Evolutionary conservation across 37 sponge, comb jelly and placozoan species (phyloP), one percentile per base, ranked within the genome.

Genomic region (Cliona cf. orientalis): DNA sequence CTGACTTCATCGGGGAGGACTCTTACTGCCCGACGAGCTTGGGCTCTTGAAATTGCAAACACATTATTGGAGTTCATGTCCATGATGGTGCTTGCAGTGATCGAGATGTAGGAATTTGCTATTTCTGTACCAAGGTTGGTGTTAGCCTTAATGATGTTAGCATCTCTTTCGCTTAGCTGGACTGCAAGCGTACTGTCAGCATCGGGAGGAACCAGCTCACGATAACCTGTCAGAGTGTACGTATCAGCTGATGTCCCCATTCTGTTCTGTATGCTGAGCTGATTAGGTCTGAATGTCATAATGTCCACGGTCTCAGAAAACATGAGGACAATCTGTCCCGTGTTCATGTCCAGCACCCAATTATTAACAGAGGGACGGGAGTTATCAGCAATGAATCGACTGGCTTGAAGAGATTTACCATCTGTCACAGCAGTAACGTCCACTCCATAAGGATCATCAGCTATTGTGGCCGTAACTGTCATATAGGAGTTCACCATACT

Each of bases 361-460:
- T 32, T 17, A 3, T 53, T 29, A 2, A 96, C 42, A 2, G 21
- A 26, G 44, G 97, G 97, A 19, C 58, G 9, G 0, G 85, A 80
- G 56, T 45, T 28, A 70, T 96, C 97, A 1, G 75, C 31, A 34
- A 38, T 72, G 72, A 82, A 96, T 21, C 45, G 34, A 35, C 49
- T 59, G 0, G 57, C 89, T 29, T 42, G 85, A 1, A 96, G 46
- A 3, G 97, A 89, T 23, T 93, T 90, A 58, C 97, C 93, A 73
- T 96, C 93, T 23, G 93, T 93, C 58, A 96, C 63, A 46, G 97
- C 97, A n/a, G 84, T 62, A n/a, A 72, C 70, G 59, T 96, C 93
- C 22, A 70, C 59, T 26, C 91, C 91, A 74, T 77, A 72, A 14
- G 87, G 70, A 75, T 92, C 97, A 82, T 96, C 91, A 0, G 73